Conservation (phyloP, 1,140 invertebrate species). For the Drosophila teissieri region DNA sequence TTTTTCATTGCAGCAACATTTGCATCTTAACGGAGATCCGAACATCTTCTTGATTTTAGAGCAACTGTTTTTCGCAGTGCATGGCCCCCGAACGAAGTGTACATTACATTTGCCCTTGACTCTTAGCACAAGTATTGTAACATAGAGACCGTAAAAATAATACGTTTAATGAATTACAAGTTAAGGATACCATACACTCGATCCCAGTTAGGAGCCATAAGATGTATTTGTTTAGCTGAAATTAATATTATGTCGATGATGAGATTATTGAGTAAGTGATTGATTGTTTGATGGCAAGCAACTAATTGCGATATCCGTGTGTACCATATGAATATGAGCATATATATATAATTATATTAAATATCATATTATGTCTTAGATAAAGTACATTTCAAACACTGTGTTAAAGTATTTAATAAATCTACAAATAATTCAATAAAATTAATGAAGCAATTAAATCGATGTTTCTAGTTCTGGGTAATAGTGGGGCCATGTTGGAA, state of each 20-base stretch:
- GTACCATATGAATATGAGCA: conserved; percentile 46
- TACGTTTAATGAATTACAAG: conserved; percentile 1
- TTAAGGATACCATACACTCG: conserved; percentile 15
- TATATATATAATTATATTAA: conserved; percentile 52
- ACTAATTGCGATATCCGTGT: conserved; percentile 52
- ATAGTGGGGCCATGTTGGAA: neutral
- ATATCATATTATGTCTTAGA: conserved; percentile 74
- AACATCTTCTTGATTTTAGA: neutral
- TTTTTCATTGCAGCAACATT: no score
- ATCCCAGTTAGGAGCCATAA: conserved; percentile 66
- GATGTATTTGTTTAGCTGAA: conserved; percentile 70
- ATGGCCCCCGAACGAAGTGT: conserved; percentile 39
- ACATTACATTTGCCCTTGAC: conserved; percentile 51
- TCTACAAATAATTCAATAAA: conserved; percentile 62
- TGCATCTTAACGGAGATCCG: no score
- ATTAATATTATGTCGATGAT: conserved; percentile 52
- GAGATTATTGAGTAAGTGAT: conserved; percentile 69
- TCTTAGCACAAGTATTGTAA: conserved; percentile 72
- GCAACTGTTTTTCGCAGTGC: conserved; percentile 5
- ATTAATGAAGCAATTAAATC: conserved; percentile 48
- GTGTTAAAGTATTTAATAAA: conserved; percentile 83
- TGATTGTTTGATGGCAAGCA: conserved; percentile 23
- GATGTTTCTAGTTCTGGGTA: neutral
- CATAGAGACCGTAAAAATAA: conserved; percentile 43
- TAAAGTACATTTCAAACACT: conserved; percentile 80